phyloP scores from a whole-genome alignment of 1,140 invertebrate genomes.

The Drosophila teissieri region DNA sequence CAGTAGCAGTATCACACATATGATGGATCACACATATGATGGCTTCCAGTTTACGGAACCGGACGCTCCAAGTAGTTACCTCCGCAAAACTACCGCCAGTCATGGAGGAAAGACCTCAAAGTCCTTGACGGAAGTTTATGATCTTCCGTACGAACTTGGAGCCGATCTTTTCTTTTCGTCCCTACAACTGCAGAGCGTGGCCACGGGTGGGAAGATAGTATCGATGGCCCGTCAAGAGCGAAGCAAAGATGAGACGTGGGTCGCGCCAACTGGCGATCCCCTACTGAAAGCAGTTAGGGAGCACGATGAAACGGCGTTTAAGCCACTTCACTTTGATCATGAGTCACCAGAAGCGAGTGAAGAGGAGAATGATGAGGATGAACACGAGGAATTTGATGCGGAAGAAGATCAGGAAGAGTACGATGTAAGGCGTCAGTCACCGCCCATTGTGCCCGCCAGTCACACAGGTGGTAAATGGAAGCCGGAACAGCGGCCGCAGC shows the following conservation, averaged over 20 bases:
- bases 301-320: conserved; percentile 80
- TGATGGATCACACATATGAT: conserved; percentile 69
- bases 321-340: conserved; percentile 79
- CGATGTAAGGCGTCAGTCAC: conserved; percentile 84
- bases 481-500: conserved; percentile 80
- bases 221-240: conserved; percentile 28
- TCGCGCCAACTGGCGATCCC: conserved; percentile 83
- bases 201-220: conserved; percentile 83
- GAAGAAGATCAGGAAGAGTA: conserved; percentile 87
- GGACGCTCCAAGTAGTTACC: conserved; percentile 79
- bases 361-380: conserved; percentile 85
- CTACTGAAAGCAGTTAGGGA: conserved; percentile 87
- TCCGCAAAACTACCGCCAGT: conserved; percentile 58
- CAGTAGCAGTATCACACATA: conserved; percentile 36
- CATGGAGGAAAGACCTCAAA: conserved; percentile 78
- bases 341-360: conserved; percentile 80
- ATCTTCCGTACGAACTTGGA: conserved; percentile 86
- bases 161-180: conserved; percentile 94
- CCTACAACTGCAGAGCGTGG: conserved; percentile 92
- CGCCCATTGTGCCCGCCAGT: conserved; percentile 86
- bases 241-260: conserved; percentile 52
- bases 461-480: conserved; percentile 92
- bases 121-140: conserved; percentile 69
- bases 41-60: conserved; percentile 81
- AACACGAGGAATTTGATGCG: conserved; percentile 74